Evolutionary conservation across 2,888 invertebrate species (phyloP).

Genomic region (Eupithecia tripunctaria): DNA sequence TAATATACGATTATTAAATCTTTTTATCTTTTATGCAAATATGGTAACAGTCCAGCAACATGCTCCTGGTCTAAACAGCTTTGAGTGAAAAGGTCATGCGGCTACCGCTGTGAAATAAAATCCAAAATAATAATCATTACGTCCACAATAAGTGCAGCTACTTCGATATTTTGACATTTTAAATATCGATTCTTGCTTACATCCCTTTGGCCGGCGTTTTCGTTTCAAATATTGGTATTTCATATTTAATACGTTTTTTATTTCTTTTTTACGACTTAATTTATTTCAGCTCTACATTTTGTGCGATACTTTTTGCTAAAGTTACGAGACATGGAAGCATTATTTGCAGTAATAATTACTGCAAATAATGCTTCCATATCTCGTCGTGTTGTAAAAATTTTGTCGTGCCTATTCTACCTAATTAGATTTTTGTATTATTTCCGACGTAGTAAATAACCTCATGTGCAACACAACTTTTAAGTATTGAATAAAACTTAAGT

Average conservation of each 20-base stretch:
- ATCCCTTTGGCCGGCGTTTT: slow-evolving; percentile 50
- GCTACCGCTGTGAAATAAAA: slow-evolving; percentile 71
- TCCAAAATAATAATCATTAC: slow-evolving; percentile 77
- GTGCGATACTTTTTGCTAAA: not conserved
- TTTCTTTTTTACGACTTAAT: slow-evolving; percentile 9
- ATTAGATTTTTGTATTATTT: not conserved
- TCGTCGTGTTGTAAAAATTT: not conserved
- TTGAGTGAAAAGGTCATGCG: slow-evolving; percentile 80
- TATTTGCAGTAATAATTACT: not conserved
- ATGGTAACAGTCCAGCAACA: not conserved
- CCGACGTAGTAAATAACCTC: not conserved
- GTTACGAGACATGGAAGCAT: not conserved
- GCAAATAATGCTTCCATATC: no score
- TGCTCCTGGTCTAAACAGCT: slow-evolving; percentile 43
- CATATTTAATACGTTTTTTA: not conserved
- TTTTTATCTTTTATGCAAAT: not conserved
- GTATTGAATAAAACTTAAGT: not conserved
- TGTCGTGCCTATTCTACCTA: not conserved
- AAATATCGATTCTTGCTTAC: slow-evolving; percentile 61
- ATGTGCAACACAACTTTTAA: not conserved
- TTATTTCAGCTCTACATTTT: not conserved
- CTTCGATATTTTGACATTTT: slow-evolving; percentile 69
- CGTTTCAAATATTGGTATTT: slow-evolving; percentile 41
- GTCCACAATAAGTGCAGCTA: slow-evolving; percentile 62
- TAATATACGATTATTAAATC: no score